Conservation (phyloP, 2,888 invertebrate species). For the Norana najaformis region DNA sequence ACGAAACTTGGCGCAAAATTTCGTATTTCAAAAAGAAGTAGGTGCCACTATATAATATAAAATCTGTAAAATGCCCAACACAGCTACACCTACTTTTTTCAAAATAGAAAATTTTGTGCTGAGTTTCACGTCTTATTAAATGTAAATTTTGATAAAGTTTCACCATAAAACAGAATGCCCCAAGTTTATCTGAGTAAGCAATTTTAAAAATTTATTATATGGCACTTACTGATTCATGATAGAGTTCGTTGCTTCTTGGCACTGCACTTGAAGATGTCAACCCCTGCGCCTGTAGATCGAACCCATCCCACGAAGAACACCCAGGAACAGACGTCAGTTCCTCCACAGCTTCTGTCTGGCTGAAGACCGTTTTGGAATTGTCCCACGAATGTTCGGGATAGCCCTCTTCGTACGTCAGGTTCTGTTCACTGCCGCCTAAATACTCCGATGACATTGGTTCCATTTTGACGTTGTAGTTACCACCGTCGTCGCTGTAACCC, state of each 20-base stretch:
- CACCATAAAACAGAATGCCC: not conserved
- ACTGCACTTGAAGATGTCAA: not conserved
- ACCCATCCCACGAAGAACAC: not conserved
- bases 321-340: not conserved
- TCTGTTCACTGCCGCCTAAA: not conserved
- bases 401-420: not conserved
- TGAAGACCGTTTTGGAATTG: not conserved
- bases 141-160: no score
- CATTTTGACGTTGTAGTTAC: not conserved
- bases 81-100: no score
- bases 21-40: no score
- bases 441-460: not conserved
- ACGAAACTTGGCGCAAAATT: no score
- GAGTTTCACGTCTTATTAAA: no score
- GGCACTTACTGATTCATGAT: not conserved
- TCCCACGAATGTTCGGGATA: slow-evolving; percentile 3
- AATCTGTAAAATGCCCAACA: no score
- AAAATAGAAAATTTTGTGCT: no score
- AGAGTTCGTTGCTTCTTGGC: not conserved
- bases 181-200: not conserved
- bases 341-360: not conserved
- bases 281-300: not conserved
- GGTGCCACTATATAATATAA: no score
- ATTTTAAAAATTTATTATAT: not conserved
- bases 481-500: not conserved